A percentile compares a stretch with the other conserved stretches of the same genome.
phyloP scores from a whole-genome alignment of 2,797 vertebrate genomes.

The Mastacembelus armatus region DNA sequence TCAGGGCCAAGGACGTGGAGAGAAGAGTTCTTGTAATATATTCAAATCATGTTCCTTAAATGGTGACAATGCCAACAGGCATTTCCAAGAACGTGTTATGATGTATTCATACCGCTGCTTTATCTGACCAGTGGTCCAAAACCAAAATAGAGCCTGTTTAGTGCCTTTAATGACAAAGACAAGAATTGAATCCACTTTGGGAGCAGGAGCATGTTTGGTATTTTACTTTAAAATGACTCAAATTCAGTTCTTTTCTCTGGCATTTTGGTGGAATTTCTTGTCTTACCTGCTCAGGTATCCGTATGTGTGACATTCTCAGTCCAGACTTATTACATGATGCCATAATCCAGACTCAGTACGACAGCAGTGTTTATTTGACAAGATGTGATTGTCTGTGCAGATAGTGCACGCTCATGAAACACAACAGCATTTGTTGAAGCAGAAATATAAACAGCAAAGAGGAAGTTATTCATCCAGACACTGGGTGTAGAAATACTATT shows the following conservation, averaged over 20 bases:
- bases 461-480: conserved; percentile 23
- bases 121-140: neutral
- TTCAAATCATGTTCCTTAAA: no score
- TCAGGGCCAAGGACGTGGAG: neutral
- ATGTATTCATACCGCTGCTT: neutral
- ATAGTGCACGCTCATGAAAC: neutral
- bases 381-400: neutral
- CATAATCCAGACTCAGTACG: neutral
- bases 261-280: neutral
- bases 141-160: neutral
- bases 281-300: neutral
- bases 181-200: neutral
- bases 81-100: neutral
- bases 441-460: conserved; percentile 4
- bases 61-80: no score
- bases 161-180: no score
- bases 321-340: neutral
- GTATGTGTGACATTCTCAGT: neutral
- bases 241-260: neutral
- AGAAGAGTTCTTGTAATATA: no score
- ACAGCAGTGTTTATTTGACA: neutral
- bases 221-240: neutral
- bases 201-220: neutral
- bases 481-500: conserved; percentile 8
- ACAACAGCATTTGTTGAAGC: neutral